Evolutionary conservation across 1,140 invertebrate genomes (phyloP), one percentile per base, ranked within the genome.

Genomic region (Drosophila persimilis): DNA sequence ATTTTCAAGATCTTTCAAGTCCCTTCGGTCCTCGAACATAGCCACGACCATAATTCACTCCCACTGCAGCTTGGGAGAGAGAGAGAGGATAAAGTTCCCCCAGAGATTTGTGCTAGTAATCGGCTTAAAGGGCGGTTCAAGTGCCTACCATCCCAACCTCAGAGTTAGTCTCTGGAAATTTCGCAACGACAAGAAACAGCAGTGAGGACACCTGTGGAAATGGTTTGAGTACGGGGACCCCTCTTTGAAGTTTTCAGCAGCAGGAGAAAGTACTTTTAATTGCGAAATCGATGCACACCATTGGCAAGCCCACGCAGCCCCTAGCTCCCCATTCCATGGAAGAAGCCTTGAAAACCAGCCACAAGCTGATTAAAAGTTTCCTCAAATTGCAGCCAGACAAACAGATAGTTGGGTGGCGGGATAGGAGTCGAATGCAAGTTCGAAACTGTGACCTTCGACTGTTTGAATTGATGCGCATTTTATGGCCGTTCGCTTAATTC

Each of bases 111-210:
- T 65, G 59, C 24, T 67, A 59, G 69, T 85, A 85, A 85, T 85
- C 81, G 81, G 81, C 83, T 85, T 85, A 85, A 88, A 72, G 75
- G 80, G 64, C 72, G 66, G 60, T 75, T 77, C 58, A 64, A 59
- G 65, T 53, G 55, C 58, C 48, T 76, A 51, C 29, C 57, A 45
- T 13, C 35, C 26, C 63, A 1, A 4, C 11, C 35, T 13, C 11
- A 39, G 11, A 43, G 44, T 43, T 44, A 52, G 20, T 54, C 44
- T 48, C 31, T 24, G 57, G 20, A 58, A 50, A 56, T 70, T 67
- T 54, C 35, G 64, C 46, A 62, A 48, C 51, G 29, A 45, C 45
- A 62, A n/a, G 48, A 44, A 72, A 72, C 26, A 43, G 71, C 45
- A 65, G 11, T 65, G 31, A 15, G 9, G 31, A 67, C 59, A 67